Conservation (phyloP, 2,888 invertebrate species). For the Gastrophysa polygoni region DNA sequence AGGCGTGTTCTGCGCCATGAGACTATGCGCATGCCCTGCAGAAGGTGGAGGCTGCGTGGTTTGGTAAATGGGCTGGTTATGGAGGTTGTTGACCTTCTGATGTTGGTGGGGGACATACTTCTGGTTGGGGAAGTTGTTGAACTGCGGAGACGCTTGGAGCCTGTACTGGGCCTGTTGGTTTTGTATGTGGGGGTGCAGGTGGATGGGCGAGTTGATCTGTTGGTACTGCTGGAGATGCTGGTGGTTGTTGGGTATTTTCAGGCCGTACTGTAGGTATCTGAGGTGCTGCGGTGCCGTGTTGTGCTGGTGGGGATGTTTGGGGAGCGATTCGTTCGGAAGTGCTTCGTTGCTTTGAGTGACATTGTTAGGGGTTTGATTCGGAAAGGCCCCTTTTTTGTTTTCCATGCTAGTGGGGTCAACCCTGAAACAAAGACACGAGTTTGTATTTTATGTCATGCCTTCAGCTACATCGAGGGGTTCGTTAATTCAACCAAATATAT, state of each 20-base stretch:
- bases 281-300: constrained; percentile 63
- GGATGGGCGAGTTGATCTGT: constrained; percentile 60
- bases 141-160: constrained; percentile 42
- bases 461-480: no score
- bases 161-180: constrained; percentile 47
- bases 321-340: constrained; percentile 43
- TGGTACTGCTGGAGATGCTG: constrained; percentile 56
- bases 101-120: constrained; percentile 35
- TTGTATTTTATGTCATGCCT: no score
- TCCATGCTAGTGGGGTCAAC: constrained; percentile 57
- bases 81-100: constrained; percentile 32
- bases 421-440: constrained; percentile 44
- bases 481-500: no score
- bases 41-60: constrained; percentile 38
- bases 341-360: constrained; percentile 41
- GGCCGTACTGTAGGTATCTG: constrained; percentile 63
- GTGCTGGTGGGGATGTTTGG: constrained; percentile 64
- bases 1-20: constrained; percentile 47
- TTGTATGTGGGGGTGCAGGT: constrained; percentile 51
- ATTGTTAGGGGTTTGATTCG: constrained; percentile 41
- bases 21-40: constrained; percentile 43
- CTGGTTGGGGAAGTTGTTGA: constrained; percentile 30
- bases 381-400: constrained; percentile 52
- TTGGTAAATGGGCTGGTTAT: constrained; percentile 29
- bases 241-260: constrained; percentile 63